These are phyloP conservation scores for Perizoma affinitatum DNA, from an alignment of 2,888 invertebrate genomes.

Conservation along the genomic window DNA sequence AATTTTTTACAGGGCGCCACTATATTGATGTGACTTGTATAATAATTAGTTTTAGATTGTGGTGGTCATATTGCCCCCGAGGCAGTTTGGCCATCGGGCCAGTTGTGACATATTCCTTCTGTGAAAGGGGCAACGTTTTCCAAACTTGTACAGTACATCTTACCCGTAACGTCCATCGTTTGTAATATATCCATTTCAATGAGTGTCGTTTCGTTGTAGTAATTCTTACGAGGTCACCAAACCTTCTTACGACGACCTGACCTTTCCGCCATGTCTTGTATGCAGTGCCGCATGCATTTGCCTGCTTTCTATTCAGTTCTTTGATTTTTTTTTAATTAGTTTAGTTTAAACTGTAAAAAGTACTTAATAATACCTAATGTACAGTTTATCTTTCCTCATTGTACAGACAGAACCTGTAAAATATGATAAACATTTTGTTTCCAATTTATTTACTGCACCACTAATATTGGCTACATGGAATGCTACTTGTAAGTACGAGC, in stretches of 20 bases:
- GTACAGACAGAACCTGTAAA: constrained; percentile 82
- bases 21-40: constrained; percentile 67
- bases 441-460: constrained; percentile 88
- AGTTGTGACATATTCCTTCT: constrained; percentile 94
- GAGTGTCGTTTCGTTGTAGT: constrained; percentile 89
- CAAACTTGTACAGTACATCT: constrained; percentile 74
- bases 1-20: constrained; percentile 83
- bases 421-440: constrained; percentile 83
- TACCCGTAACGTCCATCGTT: constrained; percentile 82
- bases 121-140: constrained; percentile 94
- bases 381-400: constrained; percentile 80
- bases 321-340: constrained; percentile 83
- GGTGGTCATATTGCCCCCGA: constrained; percentile 76
- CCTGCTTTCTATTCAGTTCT: constrained; percentile 88
- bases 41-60: constrained; percentile 68
- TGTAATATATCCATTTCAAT: constrained; percentile 84
- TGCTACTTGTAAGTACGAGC: constrained; percentile 81
- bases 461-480: constrained; percentile 88
- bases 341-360: constrained; percentile 82
- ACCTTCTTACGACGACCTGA: constrained; percentile 87
- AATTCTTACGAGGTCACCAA: constrained; percentile 81
- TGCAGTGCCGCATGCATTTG: constrained; percentile 87
- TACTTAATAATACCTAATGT: constrained; percentile 74
- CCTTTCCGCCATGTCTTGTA: constrained; percentile 87
- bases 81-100: constrained; percentile 83